These are phyloP conservation scores for Coilia nasus DNA, from an alignment of 2,797 vertebrate genomes.

Conservation along the genomic window DNA sequence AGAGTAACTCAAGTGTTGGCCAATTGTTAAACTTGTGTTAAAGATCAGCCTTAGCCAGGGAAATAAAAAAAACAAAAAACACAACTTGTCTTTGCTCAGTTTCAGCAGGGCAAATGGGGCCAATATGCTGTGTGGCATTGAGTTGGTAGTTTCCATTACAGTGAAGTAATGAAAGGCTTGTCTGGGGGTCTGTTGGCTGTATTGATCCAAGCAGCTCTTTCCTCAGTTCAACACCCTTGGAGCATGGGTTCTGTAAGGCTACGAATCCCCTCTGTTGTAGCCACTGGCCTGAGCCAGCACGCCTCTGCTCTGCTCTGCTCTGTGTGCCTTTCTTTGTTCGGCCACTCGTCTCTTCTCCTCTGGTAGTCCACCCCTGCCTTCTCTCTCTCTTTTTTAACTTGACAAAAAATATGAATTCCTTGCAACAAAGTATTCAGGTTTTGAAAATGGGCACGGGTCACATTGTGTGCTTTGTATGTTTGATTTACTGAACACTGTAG, in stretches of 20 bases:
- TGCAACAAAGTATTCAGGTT: not conserved
- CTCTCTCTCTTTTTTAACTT: not conserved
- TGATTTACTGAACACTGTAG: not conserved
- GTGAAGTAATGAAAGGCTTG: conserved; percentile 47
- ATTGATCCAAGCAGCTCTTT: conserved; percentile 44
- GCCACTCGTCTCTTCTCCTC: not conserved
- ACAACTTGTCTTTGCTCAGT: not conserved
- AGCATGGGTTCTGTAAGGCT: conserved; percentile 26
- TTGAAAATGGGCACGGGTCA: not conserved
- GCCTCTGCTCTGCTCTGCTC: conserved; percentile 3
- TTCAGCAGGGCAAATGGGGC: not conserved
- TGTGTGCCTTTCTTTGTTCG: not conserved
- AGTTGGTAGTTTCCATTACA: conserved; percentile 36
- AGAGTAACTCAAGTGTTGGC: not conserved
- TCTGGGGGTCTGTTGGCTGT: conserved; percentile 34
- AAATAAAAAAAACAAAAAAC: not conserved
- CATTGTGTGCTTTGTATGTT: not conserved
- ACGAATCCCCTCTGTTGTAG: not conserved
- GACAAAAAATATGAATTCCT: not conserved
- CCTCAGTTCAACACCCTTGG: conserved; percentile 37
- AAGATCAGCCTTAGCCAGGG: not conserved
- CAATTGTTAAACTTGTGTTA: not conserved
- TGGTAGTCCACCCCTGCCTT: not conserved
- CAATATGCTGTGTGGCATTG: conserved; percentile 25
- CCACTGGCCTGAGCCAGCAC: not conserved